phyloP scores from a whole-genome alignment of 1,140 invertebrate species.

The Pteromalus puparum region DNA sequence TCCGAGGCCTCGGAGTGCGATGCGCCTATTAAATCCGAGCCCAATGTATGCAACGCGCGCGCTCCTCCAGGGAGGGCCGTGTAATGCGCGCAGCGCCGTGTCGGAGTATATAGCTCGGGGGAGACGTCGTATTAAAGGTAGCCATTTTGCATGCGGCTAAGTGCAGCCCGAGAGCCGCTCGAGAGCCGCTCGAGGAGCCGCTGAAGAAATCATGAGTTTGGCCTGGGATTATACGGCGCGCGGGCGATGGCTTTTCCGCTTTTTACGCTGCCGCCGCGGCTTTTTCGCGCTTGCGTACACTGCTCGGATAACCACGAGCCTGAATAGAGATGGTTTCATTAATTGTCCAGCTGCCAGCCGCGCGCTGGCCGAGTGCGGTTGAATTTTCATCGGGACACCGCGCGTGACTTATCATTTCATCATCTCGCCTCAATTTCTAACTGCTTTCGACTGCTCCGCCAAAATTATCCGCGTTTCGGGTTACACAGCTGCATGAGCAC shows the following conservation, averaged over 20 bases:
- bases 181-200: background rate
- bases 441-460: too few relatives aligned
- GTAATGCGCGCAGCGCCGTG: background rate
- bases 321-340: conserved; percentile 19
- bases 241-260: too few relatives aligned
- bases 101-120: background rate
- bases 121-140: background rate
- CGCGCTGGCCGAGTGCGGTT: too few relatives aligned
- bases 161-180: background rate
- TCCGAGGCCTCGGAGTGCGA: background rate
- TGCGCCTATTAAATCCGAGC: background rate
- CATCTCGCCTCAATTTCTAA: too few relatives aligned
- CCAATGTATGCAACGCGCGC: background rate
- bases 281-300: too few relatives aligned
- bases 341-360: background rate
- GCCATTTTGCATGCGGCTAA: background rate
- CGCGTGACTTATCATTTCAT: background rate
- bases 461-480: too few relatives aligned
- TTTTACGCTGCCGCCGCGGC: background rate
- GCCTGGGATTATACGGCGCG: background rate
- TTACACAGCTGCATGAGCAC: too few relatives aligned
- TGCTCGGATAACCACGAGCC: background rate
- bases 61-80: background rate
- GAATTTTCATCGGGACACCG: too few relatives aligned
- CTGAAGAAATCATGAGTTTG: conserved; percentile 14